Base-by-base conservation (phyloP, 2,797 vertebrate genomes). In the Poeciliopsis presidionis region DNA sequence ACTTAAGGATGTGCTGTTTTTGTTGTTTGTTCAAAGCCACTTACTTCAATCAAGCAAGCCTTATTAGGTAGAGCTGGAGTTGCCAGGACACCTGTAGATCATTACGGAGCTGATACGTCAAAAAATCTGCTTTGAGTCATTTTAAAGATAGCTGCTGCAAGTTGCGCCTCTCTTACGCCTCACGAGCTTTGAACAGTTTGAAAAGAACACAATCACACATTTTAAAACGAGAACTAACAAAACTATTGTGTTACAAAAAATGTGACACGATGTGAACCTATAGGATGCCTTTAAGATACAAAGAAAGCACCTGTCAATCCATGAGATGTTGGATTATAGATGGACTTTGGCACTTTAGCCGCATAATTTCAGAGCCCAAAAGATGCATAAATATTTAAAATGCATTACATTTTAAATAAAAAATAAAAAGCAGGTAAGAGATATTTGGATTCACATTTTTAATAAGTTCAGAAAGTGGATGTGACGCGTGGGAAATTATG, bases 11-110 rank as follows among this genome's bases (percentile, higher is more conserved):
- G 88, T 86, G 84, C 81, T 86, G 92, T 92, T 93, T 71, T 93
- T 94, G 93, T 94, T 93, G 91, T 92, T 82, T 90, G 88, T 94
- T 93, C 93, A 94, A 94, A 94, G 93, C 88, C 86, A 57, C 71
- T 75, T 77, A 86, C 93, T 94, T 95, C 93, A 95, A 93, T 93
- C 87, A 84, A 89, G 77, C 88, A 77, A 72, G 69, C 88, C 88
- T 92, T 92, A 94, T 93, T 94, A 92, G 91, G 87, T 81, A 79
- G 88, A 92, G 89, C 86, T 87, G 88, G 93, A 93, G 91, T 93
- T 93, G 90, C 91, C 88, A 92, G 90, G 93, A 93, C 91, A 95
- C 93, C 92, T 93, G 92, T 92, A 92, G 91, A 94, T 93, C 89
- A 86, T 88, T 79, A 80, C 81, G 84, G 80, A 87, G 87, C 87